These are phyloP conservation scores for Laticauda colubrina DNA, from an alignment of 2,113 vertebrate species.

Conservation along the genomic window DNA sequence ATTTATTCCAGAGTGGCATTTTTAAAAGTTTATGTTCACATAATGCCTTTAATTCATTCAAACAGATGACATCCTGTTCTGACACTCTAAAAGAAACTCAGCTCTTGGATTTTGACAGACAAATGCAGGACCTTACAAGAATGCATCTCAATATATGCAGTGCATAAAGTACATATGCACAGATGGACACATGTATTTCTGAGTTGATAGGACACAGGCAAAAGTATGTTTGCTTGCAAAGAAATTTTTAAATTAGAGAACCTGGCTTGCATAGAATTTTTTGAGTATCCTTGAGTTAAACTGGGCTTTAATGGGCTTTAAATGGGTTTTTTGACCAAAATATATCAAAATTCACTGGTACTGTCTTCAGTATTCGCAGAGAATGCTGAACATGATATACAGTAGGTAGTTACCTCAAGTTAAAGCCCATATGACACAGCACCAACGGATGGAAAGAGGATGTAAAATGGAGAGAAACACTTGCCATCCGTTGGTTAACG, in stretches of 20 bases:
- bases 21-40: slow-evolving; percentile 31
- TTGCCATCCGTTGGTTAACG: no score
- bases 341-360: neutral
- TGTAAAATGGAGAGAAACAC: no score
- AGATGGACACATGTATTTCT: neutral
- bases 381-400: neutral
- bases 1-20: slow-evolving; percentile 43
- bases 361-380: neutral
- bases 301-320: neutral
- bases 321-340: neutral
- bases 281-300: neutral
- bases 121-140: neutral
- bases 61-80: slow-evolving; percentile 9
- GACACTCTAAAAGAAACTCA: slow-evolving; percentile 36
- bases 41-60: slow-evolving; percentile 31
- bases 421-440: no score
- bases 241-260: neutral
- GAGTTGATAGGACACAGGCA: neutral
- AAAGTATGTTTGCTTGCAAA: neutral
- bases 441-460: no score
- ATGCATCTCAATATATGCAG: neutral
- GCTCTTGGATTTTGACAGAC: slow-evolving; percentile 24
- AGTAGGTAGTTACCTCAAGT: neutral
- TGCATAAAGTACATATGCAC: neutral
- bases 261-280: neutral